Base-by-base conservation (phyloP, 2,113 vertebrate species). In the Ochotona princeps region DNA sequence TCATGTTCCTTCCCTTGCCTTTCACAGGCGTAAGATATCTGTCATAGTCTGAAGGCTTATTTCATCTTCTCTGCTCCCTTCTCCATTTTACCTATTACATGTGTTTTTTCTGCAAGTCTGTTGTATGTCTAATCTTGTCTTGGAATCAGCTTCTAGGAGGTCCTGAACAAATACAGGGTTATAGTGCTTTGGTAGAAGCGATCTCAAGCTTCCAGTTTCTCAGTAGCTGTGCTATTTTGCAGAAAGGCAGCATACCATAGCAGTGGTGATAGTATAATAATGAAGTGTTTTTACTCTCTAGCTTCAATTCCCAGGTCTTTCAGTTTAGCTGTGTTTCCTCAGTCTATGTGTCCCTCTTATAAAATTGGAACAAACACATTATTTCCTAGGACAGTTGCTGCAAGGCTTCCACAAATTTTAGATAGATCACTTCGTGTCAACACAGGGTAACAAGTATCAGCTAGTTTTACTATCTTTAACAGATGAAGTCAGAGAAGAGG, bases 401-500 rank as follows among this genome's bases (percentile, higher is more conserved):
- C 63, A 30, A 87, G 13, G 23, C 79, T 92, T 90, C 79, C 26
- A 79, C 57, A 66, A 88, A 82, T 85, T 84, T 85, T 83, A 87
- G 44, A 49, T 18, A 78, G 57, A 57, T 3, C n/a, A 76, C 35
- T 75, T 76, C 86, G n/a, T 25, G 49, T 81, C 90, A 70, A 69
- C 23, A 57, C 23, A 76, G 54, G n/a, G 60, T 72, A 76, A 72
- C 49, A 61, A 81, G 49, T 66, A 83, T 87, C 57, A 92, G 23
- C 23, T 65, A 23, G 82, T 95, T 89, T 78, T 76, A 65, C 32
- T 47, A 67, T 66, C 70, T 93, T 90, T 61, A 65, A 65, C 38
- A 87, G 78, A 61, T 91, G 21, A 82, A 90, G 61, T 75, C 47
- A 75, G 69, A 95, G 73, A 8, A 79, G 10, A 60, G 76, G 91